Evolutionary conservation across 2,888 invertebrate genomes (phyloP).

Genomic region (Synergus gifuensis): DNA sequence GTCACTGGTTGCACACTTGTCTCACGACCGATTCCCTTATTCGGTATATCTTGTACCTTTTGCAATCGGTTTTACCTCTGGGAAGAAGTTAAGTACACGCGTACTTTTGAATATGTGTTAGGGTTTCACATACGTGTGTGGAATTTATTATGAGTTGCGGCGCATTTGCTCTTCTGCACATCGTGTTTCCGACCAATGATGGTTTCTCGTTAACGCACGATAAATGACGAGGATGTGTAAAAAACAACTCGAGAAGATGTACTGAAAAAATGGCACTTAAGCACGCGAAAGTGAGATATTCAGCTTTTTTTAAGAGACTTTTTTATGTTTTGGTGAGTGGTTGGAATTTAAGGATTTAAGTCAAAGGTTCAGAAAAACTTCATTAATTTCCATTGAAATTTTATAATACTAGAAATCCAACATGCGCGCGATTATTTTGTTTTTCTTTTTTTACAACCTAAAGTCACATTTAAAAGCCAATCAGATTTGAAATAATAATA

Average conservation of each 20-base stretch:
- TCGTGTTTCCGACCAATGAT: slow-evolving; percentile 40
- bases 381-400: background rate
- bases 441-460: too few species aligned
- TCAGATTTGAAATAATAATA: too few species aligned
- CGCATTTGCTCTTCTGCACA: slow-evolving; percentile 38
- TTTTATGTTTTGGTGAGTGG: background rate
- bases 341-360: background rate
- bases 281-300: slow-evolving; percentile 37
- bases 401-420: background rate
- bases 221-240: slow-evolving; percentile 39
- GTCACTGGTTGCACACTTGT: slow-evolving; percentile 71
- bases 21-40: slow-evolving; percentile 73
- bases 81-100: slow-evolving; percentile 47
- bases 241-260: slow-evolving; percentile 1
- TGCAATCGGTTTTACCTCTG: slow-evolving; percentile 48
- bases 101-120: slow-evolving; percentile 44
- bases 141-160: slow-evolving; percentile 54
- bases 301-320: background rate
- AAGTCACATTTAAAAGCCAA: too few species aligned
- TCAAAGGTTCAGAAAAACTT: background rate
- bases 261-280: slow-evolving; percentile 7
- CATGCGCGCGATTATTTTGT: too few species aligned
- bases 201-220: slow-evolving; percentile 44
- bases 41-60: slow-evolving; percentile 63
- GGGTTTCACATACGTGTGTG: slow-evolving; percentile 51